These are phyloP conservation scores for Lepilemur ruficaudatus DNA, from an alignment of 2,797 vertebrate species.

Conservation along the genomic window DNA sequence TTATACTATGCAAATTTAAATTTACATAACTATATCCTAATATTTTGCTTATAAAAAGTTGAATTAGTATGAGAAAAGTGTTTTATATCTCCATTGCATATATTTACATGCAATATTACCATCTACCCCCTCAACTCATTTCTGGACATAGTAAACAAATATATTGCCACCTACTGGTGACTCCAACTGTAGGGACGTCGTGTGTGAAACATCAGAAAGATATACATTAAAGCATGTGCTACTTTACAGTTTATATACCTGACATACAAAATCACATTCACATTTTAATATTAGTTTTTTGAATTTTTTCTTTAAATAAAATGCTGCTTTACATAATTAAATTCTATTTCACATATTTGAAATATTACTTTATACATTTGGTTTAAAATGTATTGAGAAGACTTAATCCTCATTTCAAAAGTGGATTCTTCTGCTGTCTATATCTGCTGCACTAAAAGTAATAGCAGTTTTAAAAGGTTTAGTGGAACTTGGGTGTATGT, in stretches of 20 bases:
- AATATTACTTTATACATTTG: background rate
- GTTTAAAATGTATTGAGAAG: background rate
- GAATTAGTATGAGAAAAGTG: slow-evolving; percentile 52
- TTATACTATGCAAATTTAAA: slow-evolving; percentile 57
- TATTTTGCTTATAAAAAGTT: slow-evolving; percentile 66
- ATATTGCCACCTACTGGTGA: background rate
- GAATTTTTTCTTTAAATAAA: slow-evolving; percentile 28
- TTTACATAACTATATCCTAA: slow-evolving; percentile 63
- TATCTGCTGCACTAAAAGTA: background rate
- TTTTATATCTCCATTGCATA: slow-evolving; percentile 8
- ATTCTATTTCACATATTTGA: background rate
- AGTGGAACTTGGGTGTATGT: background rate
- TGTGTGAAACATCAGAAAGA: background rate
- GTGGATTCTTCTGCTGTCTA: background rate
- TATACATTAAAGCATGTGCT: background rate
- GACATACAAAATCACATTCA: background rate
- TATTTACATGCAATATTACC: slow-evolving; percentile 39
- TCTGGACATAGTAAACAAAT: background rate
- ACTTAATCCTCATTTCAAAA: background rate
- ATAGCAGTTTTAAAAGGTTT: background rate
- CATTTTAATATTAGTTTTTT: background rate
- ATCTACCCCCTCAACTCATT: slow-evolving; percentile 31
- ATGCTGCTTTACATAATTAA: background rate
- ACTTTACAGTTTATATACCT: background rate
- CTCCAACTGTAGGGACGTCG: background rate